Conservation (phyloP, 2,888 invertebrate species). For the Amblyjoppa proteus region DNA sequence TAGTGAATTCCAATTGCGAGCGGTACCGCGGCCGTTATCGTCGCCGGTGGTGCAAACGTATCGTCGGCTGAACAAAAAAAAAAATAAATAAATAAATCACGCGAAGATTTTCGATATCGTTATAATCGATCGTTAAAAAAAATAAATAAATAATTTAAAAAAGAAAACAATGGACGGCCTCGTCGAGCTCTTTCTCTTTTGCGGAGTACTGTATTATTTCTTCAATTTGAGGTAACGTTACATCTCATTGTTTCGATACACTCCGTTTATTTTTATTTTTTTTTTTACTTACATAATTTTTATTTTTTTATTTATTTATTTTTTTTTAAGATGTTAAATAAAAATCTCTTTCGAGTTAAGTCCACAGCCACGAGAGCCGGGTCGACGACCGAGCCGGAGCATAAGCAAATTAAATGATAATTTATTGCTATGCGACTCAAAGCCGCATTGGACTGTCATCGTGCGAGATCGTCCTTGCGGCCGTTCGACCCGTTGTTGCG, state of each 20-base stretch:
- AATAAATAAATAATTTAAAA: not conserved
- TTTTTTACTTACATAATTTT: not conserved
- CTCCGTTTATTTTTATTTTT: not conserved
- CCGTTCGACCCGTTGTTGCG: conserved; percentile 39
- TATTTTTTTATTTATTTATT: not conserved
- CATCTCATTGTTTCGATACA: conserved; percentile 1
- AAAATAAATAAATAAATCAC: not conserved
- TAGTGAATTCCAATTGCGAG: conserved; percentile 36
- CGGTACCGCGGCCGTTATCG: conserved; percentile 10
- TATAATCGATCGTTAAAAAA: not conserved
- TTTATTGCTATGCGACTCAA: not conserved
- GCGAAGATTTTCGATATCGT: not conserved
- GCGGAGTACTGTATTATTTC: conserved; percentile 88
- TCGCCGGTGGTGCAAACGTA: not conserved
- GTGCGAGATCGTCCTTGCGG: conserved; percentile 43
- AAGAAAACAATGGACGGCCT: conserved; percentile 86
- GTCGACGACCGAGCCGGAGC: not conserved
- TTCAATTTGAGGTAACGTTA: conserved; percentile 87
- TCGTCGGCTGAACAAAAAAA: conserved; percentile 8
- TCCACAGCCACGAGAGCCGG: not conserved
- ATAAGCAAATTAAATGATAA: not conserved
- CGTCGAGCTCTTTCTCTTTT: conserved; percentile 88
- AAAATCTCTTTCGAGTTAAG: not conserved
- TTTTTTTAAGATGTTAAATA: not conserved
- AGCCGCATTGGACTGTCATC: conserved; percentile 21